Evolutionary conservation across 2,888 invertebrate genomes (phyloP), one percentile per base, ranked within the genome.

Genomic region (Chalcis sispes): DNA sequence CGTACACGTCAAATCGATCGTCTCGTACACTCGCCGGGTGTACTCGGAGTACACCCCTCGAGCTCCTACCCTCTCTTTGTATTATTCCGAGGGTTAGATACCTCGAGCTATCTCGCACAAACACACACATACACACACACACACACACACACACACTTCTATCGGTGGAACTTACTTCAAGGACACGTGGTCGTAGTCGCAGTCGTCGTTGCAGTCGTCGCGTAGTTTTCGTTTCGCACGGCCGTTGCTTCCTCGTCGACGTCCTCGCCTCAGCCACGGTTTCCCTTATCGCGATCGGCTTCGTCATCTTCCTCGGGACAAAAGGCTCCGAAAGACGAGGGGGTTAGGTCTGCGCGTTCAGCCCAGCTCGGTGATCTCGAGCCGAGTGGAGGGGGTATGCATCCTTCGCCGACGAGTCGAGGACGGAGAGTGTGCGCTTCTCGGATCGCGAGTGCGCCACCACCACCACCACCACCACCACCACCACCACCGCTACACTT

Each of bases 381-480:
- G 72, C 48, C 62, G 56, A 36, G 52, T 15, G 58, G 58, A 56
- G 13, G 5, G n/a, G 42, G 23, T 65, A 75, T 78, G 79, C 80
- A 80, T 81, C 79, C 81, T 78, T 80, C 81, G 75, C 78, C 75
- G 76, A 66, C 74, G 76, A 72, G 75, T 74, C 76, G 72, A 69
- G 70, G 75, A 77, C 67, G 77, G 77, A 75, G 72, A 79, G 77
- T 79, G 66, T 23, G 58, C 52, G 72, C 77, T 72, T 52, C 54
- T 65, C 59, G 59, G 29, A 71, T 29, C 15, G 66, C 74, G 69
- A 42, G 20, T 42, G 71, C 69, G 40, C 72, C 56, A 48, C 65
- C 36, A 50, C 59, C 20, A 71, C 67, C 71, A 58, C 50, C 50
- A 36, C 69, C n/a, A 8, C 32, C 46, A 8, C 20, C 15, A 2